Base-by-base conservation (phyloP, 2,888 invertebrate genomes). In the Sipunculus nudus region DNA sequence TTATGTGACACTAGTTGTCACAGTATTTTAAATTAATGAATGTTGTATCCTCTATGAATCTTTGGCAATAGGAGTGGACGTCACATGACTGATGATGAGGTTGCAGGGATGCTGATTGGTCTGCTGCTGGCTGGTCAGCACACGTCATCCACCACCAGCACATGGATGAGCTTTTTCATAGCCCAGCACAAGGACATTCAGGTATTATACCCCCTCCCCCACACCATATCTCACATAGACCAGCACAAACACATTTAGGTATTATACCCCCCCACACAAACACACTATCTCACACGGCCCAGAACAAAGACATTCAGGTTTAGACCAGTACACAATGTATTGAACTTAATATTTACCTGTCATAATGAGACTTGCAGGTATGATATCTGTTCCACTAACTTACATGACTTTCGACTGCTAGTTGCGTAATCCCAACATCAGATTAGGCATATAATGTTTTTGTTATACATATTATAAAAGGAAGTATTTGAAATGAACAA, bases 61-160 rank as follows among this genome's bases (percentile, higher is more conserved):
- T n/a, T n/a, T n/a, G n/a, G n/a, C n/a, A n/a, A n/a, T 46, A 75
- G 75, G 55, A 57, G 59, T 53, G 79, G 79, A 1, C 63, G 74
- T n/a, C 57, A 68, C 49, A 53, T 78, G 56, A 75, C 72, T 1
- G 77, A 79, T 63, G 76, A 77, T 50, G 79, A 80, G 61, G 66
- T 80, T 13, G 73, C 76, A n/a, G 78, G 79, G 6, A 76, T 79
- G 76, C 49, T 77, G 56, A 77, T 79, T 61, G 78, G 78, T 26
- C 60, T 79, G 43, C 62, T 79, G 50, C 53, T 79, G 65, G 79
- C 78, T 19, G 79, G 79, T 10, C 79, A 80, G 59, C 79, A 79
- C 58, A 79, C 79, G 4, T 79, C 79, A 5, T 80, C 79, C 47
- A 79, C 79, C n/a, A 78, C 79, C 21, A 67, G 68, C 29, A 60